Conservation (phyloP, 2,113 vertebrate species). For the Misgurnus mizolepis region DNA sequence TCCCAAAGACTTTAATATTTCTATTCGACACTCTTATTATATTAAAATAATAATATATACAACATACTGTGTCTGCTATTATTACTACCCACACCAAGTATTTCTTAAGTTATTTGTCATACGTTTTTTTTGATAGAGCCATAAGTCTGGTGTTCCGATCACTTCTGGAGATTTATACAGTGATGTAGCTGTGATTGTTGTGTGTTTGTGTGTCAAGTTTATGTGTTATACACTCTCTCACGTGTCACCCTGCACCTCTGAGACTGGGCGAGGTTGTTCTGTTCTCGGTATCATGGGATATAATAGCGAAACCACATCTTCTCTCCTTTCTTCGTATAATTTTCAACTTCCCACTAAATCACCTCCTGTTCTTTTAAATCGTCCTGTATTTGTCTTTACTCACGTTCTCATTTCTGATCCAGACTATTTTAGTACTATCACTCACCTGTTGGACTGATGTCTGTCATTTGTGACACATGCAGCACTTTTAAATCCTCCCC, state of each 20-base stretch:
- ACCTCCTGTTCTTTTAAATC: background rate
- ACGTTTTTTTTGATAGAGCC: constrained; percentile 2
- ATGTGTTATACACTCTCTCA: background rate
- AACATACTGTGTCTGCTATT: background rate
- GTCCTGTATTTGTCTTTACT: background rate
- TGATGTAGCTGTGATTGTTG: constrained; percentile 10
- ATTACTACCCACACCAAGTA: constrained; percentile 5
- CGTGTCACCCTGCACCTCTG: constrained; percentile 23
- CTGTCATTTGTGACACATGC: background rate
- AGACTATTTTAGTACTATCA: background rate
- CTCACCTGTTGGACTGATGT: constrained; percentile 23
- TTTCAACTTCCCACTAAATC: background rate
- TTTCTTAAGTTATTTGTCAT: background rate
- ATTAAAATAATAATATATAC: constrained; percentile 23
- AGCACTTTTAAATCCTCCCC: background rate
- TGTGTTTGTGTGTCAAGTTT: constrained; percentile 2
- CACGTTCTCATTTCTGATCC: background rate
- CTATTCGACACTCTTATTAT: constrained; percentile 10
- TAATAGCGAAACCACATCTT: constrained; percentile 14
- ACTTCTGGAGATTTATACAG: constrained; percentile 43
- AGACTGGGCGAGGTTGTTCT: constrained; percentile 39
- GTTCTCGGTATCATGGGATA: constrained; percentile 15
- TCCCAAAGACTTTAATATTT: constrained; percentile 55
- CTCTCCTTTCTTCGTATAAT: constrained; percentile 21
- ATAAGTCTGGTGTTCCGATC: constrained; percentile 60